Base-by-base conservation (phyloP, 2,797 vertebrate genomes). In the Manis javanica region DNA sequence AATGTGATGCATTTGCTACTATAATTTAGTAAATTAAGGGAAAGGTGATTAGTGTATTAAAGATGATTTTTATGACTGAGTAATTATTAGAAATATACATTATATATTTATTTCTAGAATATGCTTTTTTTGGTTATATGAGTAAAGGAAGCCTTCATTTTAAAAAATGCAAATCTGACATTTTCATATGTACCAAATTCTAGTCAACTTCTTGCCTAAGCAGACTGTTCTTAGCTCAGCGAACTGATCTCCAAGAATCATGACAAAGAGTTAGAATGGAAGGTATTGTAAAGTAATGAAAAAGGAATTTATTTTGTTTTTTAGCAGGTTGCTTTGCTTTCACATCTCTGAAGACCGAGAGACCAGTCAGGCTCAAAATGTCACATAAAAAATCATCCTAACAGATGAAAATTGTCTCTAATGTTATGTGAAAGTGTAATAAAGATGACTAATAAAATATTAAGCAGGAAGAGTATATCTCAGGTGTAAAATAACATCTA, bases 371-470 rank as follows among this genome's bases (percentile, higher is more conserved):
- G 49, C 79, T 91, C 90, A 93, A 68, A 96, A 97, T 92, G 75
- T 95, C 91, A 96, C 84, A 97, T 98, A 96, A 98, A 98, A 46
- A 97, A 96, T 97, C 94, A 96, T 64, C 83, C 92, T 96, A 98
- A 96, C 77, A 96, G 57, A 96, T 96, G 68, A 77, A 98, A 84
- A 96, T 98, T 96, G 84, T 5, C 66, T 97, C 34, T 97, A 91
- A 92, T 96, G 23, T 94, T 86, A 63, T 97, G 34, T 81, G 78
- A 97, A 49, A 97, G 61, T 24, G 53, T 90, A 97, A 97, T 96
- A 97, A 98, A 98, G 4, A 96, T 96, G 57, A 66, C 61, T 97
- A 96, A 91, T 82, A 97, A 98, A 98, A 96, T 91, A 96, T 90
- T 96, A 96, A 98, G 92, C 2, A 95, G 91, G 10, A 95, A 63